Percentiles rank a stretch among this genome's conserved stretches.
These are phyloP conservation scores for Takifugu bimaculatus DNA, from an alignment of 2,113 vertebrate species.

Conservation along the genomic window DNA sequence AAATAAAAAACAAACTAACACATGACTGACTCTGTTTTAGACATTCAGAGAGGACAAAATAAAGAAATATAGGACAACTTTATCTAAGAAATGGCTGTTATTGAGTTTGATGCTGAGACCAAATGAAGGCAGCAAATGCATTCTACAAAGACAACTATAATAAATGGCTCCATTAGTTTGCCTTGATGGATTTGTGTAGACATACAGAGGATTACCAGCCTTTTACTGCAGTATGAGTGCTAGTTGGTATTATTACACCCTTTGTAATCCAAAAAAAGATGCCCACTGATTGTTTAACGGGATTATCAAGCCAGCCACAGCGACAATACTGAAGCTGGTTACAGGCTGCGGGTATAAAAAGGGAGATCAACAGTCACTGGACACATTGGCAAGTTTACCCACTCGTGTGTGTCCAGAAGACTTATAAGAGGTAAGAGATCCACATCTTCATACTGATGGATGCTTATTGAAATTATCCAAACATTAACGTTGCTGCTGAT, in stretches of 20 bases:
- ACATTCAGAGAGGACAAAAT: too few relatives aligned
- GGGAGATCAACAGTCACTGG: slow-evolving; percentile 13
- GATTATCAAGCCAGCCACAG: slow-evolving; percentile 57
- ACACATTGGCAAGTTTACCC: slow-evolving; percentile 15
- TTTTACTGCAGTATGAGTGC: slow-evolving; percentile 23
- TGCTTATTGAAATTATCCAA: too few relatives aligned
- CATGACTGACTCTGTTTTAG: too few relatives aligned
- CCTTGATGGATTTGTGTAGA: background rate
- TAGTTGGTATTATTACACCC: slow-evolving; percentile 60
- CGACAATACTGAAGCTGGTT: slow-evolving; percentile 30
- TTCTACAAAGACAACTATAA: too few relatives aligned
- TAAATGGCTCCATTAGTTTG: too few relatives aligned
- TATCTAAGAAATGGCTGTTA: too few relatives aligned
- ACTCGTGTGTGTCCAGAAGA: slow-evolving; percentile 2
- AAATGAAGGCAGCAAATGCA: too few relatives aligned
- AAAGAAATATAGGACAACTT: too few relatives aligned
- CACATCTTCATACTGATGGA: slow-evolving; percentile 4
- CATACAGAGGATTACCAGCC: slow-evolving; percentile 23
- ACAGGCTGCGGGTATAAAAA: slow-evolving; percentile 60
- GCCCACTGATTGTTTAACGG: slow-evolving; percentile 64
- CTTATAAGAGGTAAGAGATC: slow-evolving; percentile 51
- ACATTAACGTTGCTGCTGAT: too few relatives aligned
- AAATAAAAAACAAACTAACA: too few relatives aligned
- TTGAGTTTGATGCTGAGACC: too few relatives aligned
- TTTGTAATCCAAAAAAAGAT: slow-evolving; percentile 57